A percentile compares a stretch with the other conserved stretches of the same genome.
These are phyloP conservation scores for Ailuropoda melanoleuca DNA, from an alignment of 2,113 vertebrate genomes.

Conservation along the genomic window DNA sequence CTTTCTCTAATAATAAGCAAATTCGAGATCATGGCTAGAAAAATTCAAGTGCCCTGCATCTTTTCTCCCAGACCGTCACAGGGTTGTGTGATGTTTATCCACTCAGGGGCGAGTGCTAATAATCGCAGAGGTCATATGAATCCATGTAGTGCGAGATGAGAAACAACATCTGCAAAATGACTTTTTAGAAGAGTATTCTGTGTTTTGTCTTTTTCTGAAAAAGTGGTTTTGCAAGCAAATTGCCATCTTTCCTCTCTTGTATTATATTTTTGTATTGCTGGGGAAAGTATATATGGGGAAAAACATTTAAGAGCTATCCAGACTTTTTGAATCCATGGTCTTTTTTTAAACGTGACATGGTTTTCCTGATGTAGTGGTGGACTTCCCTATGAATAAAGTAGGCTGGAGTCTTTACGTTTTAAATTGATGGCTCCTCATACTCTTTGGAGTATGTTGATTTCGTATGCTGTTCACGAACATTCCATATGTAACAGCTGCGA, in stretches of 20 bases:
- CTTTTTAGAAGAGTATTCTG: constrained; percentile 81
- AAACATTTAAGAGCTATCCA: constrained; percentile 54
- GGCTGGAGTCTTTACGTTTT: constrained; percentile 57
- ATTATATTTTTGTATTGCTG: constrained; percentile 61
- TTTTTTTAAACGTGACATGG: constrained; percentile 50
- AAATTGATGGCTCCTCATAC: constrained; percentile 58
- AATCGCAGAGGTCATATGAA: constrained; percentile 84
- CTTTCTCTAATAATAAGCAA: constrained; percentile 97
- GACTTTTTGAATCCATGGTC: constrained; percentile 61
- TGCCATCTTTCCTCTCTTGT: constrained; percentile 69
- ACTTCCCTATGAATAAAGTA: constrained; percentile 44
- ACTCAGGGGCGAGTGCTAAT: constrained; percentile 79
- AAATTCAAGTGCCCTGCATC: constrained; percentile 88
- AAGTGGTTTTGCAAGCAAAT: constrained; percentile 78
- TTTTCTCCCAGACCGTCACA: constrained; percentile 88
- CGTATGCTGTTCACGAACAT: constrained; percentile 71
- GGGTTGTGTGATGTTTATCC: constrained; percentile 88
- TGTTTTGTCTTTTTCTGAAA: constrained; percentile 72
- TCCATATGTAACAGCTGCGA: constrained; percentile 39
- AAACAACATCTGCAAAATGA: constrained; percentile 85
- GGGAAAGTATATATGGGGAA: constrained; percentile 70
- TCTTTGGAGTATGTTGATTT: constrained; percentile 71
- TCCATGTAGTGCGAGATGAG: constrained; percentile 77
- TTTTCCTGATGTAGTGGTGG: constrained; percentile 56
- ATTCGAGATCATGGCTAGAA: constrained; percentile 93